Conservation (phyloP, 2,888 invertebrate genomes). For the Limnephilus auricula region DNA sequence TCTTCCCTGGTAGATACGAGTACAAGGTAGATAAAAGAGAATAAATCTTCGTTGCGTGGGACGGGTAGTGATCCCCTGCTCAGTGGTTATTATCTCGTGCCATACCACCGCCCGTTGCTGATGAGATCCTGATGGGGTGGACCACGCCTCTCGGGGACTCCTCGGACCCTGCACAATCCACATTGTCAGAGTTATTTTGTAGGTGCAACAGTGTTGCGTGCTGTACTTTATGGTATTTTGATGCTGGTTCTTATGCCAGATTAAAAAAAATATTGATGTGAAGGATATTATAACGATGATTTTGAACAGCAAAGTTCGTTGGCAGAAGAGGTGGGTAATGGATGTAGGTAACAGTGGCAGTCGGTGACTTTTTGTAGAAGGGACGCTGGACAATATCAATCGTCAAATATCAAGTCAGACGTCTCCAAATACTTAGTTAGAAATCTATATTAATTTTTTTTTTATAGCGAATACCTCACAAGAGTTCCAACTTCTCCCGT, state of each 20-base stretch:
- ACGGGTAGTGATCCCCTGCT: conserved; percentile 8
- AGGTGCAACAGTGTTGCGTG: not conserved
- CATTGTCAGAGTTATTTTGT: not conserved
- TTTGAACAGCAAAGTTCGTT: not conserved
- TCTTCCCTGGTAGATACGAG: not conserved
- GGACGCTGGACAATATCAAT: too few relatives aligned
- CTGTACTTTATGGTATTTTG: not conserved
- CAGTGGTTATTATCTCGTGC: not conserved
- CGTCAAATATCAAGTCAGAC: too few relatives aligned
- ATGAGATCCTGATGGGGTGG: conserved; percentile 57
- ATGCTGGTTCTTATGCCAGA: not conserved
- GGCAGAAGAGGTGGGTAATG: not conserved
- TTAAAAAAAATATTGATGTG: not conserved
- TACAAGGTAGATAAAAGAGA: not conserved
- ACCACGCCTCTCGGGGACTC: conserved; percentile 47
- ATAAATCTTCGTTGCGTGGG: conserved; percentile 27
- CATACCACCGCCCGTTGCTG: conserved; percentile 42
- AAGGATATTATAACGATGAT: not conserved
- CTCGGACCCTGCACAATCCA: not conserved
- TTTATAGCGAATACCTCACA: too few relatives aligned
- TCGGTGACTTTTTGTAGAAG: too few relatives aligned
- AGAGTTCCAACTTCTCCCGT: too few relatives aligned
- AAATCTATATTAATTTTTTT: too few relatives aligned
- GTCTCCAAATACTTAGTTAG: too few relatives aligned
- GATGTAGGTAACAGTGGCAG: too few relatives aligned